phyloP scores from a whole-genome alignment of 2,888 invertebrate genomes.

The Eristalis intricaria region DNA sequence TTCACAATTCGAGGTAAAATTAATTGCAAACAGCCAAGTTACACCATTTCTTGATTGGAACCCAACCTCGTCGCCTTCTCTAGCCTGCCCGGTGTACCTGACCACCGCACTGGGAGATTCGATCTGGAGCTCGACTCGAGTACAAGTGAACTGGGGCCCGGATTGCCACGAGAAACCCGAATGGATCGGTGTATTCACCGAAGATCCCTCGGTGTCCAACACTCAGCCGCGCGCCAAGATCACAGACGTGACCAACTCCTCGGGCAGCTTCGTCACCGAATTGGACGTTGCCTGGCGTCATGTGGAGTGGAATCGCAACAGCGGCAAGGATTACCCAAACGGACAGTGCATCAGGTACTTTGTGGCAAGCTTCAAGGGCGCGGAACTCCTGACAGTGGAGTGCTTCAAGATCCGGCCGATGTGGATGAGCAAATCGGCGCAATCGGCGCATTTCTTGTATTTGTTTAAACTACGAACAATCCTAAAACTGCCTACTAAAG shows the following conservation, averaged over 20 bases:
- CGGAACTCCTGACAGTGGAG: slow-evolving; percentile 84
- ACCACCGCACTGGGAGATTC: slow-evolving; percentile 78
- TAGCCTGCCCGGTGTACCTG: slow-evolving; percentile 78
- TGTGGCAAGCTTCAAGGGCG: slow-evolving; percentile 86
- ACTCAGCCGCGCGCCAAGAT: slow-evolving; percentile 76
- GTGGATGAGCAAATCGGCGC: slow-evolving; percentile 88
- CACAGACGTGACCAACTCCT: slow-evolving; percentile 81
- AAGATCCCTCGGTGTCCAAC: slow-evolving; percentile 78
- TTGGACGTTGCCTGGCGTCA: slow-evolving; percentile 83
- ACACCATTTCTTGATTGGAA: slow-evolving; percentile 23
- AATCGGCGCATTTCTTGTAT: slow-evolving; percentile 56
- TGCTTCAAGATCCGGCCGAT: slow-evolving; percentile 91
- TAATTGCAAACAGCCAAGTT: slow-evolving; percentile 34
- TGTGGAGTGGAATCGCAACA: slow-evolving; percentile 84
- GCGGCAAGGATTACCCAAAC: slow-evolving; percentile 77
- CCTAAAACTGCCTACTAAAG: slow-evolving; percentile 54
- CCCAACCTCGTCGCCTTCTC: neutral
- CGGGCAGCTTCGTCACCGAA: slow-evolving; percentile 81
- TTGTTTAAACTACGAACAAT: slow-evolving; percentile 33
- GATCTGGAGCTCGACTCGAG: slow-evolving; percentile 75
- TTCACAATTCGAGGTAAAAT: slow-evolving; percentile 55
- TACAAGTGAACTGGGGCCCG: slow-evolving; percentile 80
- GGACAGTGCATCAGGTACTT: slow-evolving; percentile 87
- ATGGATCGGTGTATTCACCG: slow-evolving; percentile 79
- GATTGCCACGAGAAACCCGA: slow-evolving; percentile 78